Conservation (phyloP, 2,113 vertebrate species). For the Monopterus albus region DNA sequence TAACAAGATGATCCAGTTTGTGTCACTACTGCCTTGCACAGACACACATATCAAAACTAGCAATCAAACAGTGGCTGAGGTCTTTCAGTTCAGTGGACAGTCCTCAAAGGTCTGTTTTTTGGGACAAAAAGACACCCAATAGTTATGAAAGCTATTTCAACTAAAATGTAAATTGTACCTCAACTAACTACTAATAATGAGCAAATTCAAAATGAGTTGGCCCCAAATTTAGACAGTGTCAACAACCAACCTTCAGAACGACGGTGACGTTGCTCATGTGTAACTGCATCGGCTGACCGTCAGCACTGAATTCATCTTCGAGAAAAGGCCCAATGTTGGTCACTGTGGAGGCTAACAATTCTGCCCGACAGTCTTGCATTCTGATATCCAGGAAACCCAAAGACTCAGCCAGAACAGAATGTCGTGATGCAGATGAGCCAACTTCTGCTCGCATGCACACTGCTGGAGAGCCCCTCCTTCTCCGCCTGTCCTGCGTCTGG, state of each 20-base stretch:
- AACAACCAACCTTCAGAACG: slow-evolving; percentile 86
- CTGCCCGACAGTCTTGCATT: slow-evolving; percentile 80
- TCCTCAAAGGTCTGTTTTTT: neutral
- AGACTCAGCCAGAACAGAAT: slow-evolving; percentile 80
- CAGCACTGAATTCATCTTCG: slow-evolving; percentile 90
- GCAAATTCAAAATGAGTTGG: neutral
- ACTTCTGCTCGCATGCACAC: slow-evolving; percentile 84
- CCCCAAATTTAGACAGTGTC: neutral
- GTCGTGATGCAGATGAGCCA: slow-evolving; percentile 82
- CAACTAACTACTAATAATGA: neutral
- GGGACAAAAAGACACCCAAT: neutral
- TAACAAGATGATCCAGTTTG: no score
- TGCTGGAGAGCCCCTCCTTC: slow-evolving; percentile 63
- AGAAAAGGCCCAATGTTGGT: slow-evolving; percentile 91
- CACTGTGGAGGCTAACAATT: slow-evolving; percentile 88
- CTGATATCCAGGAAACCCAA: slow-evolving; percentile 86
- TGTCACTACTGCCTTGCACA: no score
- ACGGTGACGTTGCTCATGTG: slow-evolving; percentile 86
- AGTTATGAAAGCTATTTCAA: neutral
- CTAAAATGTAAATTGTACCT: neutral
- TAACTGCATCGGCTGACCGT: slow-evolving; percentile 90
- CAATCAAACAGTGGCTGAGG: neutral
- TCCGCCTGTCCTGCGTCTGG: slow-evolving; percentile 46
- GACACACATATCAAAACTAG: neutral
- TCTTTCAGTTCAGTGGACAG: neutral